phyloP scores from a whole-genome alignment of 2,113 vertebrate genomes.

The Microtus pennsylvanicus region DNA sequence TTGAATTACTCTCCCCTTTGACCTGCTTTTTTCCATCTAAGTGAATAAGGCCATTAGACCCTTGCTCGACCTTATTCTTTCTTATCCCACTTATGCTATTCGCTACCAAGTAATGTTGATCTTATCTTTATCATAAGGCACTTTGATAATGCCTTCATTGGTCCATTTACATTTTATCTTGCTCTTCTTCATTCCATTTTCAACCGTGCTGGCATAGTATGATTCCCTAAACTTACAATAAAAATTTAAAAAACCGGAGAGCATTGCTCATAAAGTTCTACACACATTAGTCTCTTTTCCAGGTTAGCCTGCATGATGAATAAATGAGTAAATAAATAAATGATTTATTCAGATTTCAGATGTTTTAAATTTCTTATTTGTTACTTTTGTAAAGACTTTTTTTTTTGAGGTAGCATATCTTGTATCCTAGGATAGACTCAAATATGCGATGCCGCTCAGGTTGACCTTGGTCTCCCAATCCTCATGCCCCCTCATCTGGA shows the following conservation, averaged over 20 bases:
- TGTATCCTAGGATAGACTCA: not conserved
- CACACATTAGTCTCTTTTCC: not conserved
- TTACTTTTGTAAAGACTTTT: not conserved
- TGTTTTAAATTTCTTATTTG: not conserved
- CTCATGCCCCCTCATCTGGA: not conserved
- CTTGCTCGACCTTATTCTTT: slow-evolving; percentile 34
- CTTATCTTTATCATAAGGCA: slow-evolving; percentile 46
- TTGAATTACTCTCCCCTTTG: not conserved
- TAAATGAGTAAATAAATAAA: not conserved
- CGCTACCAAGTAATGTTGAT: slow-evolving; percentile 7
- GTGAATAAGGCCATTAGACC: slow-evolving; percentile 4
- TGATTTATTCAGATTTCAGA: slow-evolving; percentile 7
- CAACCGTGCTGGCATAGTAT: not conserved
- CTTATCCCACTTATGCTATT: not conserved
- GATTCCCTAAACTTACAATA: slow-evolving; percentile 34
- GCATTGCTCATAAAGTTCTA: not conserved
- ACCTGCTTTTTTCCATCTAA: not conserved
- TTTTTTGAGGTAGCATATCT: not conserved
- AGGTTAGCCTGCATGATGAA: not conserved
- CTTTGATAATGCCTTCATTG: not conserved
- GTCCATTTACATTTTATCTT: not conserved
- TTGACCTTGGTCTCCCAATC: not conserved
- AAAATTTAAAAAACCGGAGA: not conserved
- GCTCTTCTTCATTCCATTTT: not conserved
- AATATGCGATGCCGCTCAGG: not conserved